Base-by-base conservation (phyloP, 2,888 invertebrate genomes). In the Drosophila ezoana region DNA sequence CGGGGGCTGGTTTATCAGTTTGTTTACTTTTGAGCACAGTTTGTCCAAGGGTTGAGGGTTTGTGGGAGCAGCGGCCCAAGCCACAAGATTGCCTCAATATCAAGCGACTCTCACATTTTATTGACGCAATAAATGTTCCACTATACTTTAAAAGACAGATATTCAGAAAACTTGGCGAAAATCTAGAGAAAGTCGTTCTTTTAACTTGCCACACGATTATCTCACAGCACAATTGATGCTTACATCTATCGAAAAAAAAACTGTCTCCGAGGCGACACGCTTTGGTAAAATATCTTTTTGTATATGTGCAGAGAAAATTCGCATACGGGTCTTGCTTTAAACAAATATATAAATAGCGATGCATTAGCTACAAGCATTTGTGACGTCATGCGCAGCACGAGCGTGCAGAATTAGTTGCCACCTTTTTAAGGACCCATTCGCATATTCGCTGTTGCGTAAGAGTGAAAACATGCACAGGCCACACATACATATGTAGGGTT, bases 1-100 rank as follows among this genome's bases (percentile, higher is more conserved):
- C 23, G 38, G 18, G 20, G 37, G 53, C 11, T 16, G 56, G 28
- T 43, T 43, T 51, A 65, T 44, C 41, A 63, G 58, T 72, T 75
- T 75, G 76, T 75, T 75, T 75, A 75, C 75, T 63, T 75, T 49
- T 49, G 66, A 76, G 66, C 59, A 53, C 41, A 32, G 33, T 23
- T 32, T 18, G 5, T 13, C 14, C 40, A 23, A 38, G 52, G 52
- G 51, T 8, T 32, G 14, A 37, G 18, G 33, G 58, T 20, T 37
- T 49, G 33, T 32, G 38, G 52, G 51, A 16, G 32, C 59, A 45
- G 13, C n/a, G 23, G 28, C n/a, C 11, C 23, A 11, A 14, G 18
- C 8, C 18, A 32, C 1, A 67, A 59, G 68, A 35, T 61, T 69
- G 40, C 18, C 5, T 3, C 10, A 9, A 5, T 10, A n/a, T 9